Base-by-base conservation (phyloP, 2,888 invertebrate genomes). In the Steromphala cineraria region DNA sequence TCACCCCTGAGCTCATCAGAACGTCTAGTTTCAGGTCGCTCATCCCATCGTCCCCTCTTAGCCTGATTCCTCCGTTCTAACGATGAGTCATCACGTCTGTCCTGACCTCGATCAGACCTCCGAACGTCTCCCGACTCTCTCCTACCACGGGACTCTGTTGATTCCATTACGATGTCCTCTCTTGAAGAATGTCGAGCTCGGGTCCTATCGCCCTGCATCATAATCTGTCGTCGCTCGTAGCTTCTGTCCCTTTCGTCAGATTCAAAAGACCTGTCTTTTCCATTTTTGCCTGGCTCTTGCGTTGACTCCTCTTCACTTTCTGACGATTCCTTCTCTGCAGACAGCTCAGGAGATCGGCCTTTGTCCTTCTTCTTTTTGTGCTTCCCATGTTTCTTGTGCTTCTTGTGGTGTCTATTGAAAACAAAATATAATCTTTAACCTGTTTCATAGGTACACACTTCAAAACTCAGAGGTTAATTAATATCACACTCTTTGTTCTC, bases 321-420 rank as follows among this genome's bases (percentile, higher is more conserved):
- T n/a, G 75, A 83, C 40, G 17, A 74, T 10, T 62, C 83, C 79
- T 78, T 83, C 67, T 75, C 79, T 15, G 71, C 19, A 4, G 71
- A 31, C 15, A 28, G 62, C 1, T 52, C 67, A 0, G 79, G 53
- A 4, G 79, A 71, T 75, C 74, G 79, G 31, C 71, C 79, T 19
- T 55, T 81, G 40, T 81, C 78, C 52, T 94, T 75, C 92, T 93
- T 82, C 53, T 80, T 84, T 82, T 85, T 87, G 21, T 84, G 80
- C 53, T 85, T 86, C 67, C 85, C 85, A 17, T 85, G 83, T 36
- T 86, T 84, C 78, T 84, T 85, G 78, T 82, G 84, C 53, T 84
- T 85, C 52, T 81, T 81, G 24, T 81, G 81, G 40, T 71, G 71
- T 71, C 56, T 78, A 13, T 5, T 24, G 76, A 75, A 19, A 46